Evolutionary conservation across 2,888 invertebrate genomes (phyloP), one percentile per base, ranked within the genome.

Genomic region (Timema podura): DNA sequence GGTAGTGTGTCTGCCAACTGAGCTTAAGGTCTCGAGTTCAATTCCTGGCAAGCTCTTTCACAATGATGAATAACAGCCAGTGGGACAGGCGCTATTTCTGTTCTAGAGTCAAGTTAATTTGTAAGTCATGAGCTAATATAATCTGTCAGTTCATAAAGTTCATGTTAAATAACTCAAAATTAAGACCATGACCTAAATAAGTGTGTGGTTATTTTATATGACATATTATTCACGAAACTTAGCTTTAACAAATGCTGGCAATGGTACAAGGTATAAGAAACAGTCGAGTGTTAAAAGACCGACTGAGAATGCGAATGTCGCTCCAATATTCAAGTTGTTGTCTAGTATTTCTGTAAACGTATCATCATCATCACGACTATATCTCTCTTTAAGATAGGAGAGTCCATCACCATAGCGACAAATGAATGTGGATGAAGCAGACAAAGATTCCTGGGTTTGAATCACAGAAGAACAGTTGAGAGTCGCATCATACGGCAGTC

Each of bases 221-320:
- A 15, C 10, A 5, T 59, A 54, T 83, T 80, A 89, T 78, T 93
- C 92, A 78, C 93, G 87, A 82, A 95, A 96, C 82, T 96, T 96
- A 73, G 91, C 90, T 77, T 92, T 92, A 13, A 95, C 86, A 78
- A 90, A 92, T 48, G 90, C 88, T 0, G 95, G 95, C 76, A 95
- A 81, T 0, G 95, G 95, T 76, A 95, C 85, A 64, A 95, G 82
- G 81, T 95, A 96, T 68, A 95, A 82, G 72, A 96, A 87, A 79
- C 94, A 89, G 79, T 95, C 95, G 6, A 95, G 85, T 65, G 94
- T 85, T 73, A 92, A 89, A 75, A 94, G 86, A 0, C 92, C 93
- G 0, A 91, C 82, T 0, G 93, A 89, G 77, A 95, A 95, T 0
- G 92, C 93, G 74, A 94, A 89, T 0, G 92, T 89, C 46, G 94